A percentile compares a stretch with the other conserved stretches of the same genome.
phyloP scores from a whole-genome alignment of 2,888 invertebrate species.

The Tipula unca region DNA sequence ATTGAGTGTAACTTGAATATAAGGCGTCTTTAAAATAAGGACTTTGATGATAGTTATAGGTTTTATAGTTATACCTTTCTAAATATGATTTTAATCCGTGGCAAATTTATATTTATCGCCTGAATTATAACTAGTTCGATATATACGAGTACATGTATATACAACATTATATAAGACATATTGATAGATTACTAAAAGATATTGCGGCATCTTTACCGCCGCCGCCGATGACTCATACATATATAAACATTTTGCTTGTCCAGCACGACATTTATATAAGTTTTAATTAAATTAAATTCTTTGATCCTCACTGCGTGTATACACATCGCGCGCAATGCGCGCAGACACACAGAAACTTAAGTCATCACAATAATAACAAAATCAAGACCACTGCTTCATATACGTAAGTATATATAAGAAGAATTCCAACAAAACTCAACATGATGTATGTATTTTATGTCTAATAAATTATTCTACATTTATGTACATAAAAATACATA shows the following conservation, averaged over 20 bases:
- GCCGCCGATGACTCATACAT: not conserved
- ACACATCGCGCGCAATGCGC: not conserved
- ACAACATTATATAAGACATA: not conserved
- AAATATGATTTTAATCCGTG: not conserved
- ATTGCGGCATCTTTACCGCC: not conserved
- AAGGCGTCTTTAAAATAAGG: too few species aligned
- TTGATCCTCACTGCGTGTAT: not conserved
- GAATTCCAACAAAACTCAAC: not conserved
- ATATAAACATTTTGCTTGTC: not conserved
- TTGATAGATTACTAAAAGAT: not conserved
- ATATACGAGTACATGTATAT: too few species aligned
- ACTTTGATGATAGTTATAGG: too few species aligned
- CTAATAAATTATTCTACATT: slow-evolving; percentile 1
- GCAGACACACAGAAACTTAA: not conserved
- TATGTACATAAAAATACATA: not conserved
- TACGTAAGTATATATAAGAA: too few species aligned
- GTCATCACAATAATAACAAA: not conserved
- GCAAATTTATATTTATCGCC: not conserved
- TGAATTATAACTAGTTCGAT: not conserved
- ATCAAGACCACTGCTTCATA: not conserved
- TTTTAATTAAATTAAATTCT: not conserved
- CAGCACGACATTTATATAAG: not conserved
- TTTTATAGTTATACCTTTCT: too few species aligned
- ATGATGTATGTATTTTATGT: slow-evolving; percentile 3
- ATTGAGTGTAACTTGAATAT: too few species aligned